These are phyloP conservation scores for Saiga tatarica DNA, from an alignment of 2,113 vertebrate species.

Conservation along the genomic window DNA sequence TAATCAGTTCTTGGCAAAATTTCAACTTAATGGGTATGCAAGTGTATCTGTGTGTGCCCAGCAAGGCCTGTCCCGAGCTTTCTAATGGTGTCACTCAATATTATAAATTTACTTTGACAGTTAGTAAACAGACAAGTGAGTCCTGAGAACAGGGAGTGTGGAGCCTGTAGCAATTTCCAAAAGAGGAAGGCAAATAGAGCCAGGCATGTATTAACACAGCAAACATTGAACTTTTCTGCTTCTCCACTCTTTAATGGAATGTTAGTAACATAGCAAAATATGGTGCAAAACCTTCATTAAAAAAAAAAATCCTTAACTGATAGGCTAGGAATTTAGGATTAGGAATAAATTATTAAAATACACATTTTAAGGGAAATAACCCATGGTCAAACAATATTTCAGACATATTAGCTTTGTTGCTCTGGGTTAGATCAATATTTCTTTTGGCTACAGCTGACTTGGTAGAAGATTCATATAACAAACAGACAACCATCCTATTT, in stretches of 20 bases:
- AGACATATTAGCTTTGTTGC: background rate
- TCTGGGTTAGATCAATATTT: conserved; percentile 42
- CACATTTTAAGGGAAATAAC: background rate
- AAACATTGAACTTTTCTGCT: background rate
- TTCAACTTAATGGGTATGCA: background rate
- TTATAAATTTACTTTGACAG: conserved; percentile 57
- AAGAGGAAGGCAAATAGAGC: conserved; percentile 4
- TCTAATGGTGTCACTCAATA: conserved; percentile 39
- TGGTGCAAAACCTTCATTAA: background rate
- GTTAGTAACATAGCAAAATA: background rate
- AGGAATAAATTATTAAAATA: conserved; percentile 17
- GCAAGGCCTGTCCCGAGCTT: background rate
- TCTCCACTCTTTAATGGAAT: background rate
- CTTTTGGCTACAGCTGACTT: conserved; percentile 51
- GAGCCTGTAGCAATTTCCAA: conserved; percentile 22
- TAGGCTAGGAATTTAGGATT: conserved; percentile 7
- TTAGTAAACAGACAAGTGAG: conserved; percentile 28
- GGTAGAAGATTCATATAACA: conserved; percentile 38
- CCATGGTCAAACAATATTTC: background rate
- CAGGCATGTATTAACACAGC: background rate
- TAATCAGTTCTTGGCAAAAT: conserved; percentile 39
- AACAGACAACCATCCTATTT: conserved; percentile 3
- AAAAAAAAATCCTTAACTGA: background rate
- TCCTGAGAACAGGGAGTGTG: background rate
- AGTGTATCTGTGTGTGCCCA: conserved; percentile 48